These are phyloP conservation scores for Epinotia brunnichana DNA, from an alignment of 2,888 invertebrate species.

Conservation along the genomic window DNA sequence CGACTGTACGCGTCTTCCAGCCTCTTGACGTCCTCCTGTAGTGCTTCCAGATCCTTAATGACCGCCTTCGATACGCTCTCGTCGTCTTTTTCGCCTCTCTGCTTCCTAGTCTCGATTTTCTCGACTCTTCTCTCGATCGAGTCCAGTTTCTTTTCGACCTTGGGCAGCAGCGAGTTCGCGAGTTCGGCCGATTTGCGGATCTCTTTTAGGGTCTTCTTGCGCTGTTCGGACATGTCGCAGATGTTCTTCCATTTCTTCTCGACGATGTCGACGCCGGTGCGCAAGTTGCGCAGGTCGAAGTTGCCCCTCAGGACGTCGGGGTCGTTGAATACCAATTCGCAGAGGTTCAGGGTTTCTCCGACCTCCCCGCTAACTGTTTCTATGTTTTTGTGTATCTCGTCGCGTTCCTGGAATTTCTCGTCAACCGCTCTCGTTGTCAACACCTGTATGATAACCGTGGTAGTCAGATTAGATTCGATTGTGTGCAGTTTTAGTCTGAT, in stretches of 20 bases:
- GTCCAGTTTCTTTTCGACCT: conserved; percentile 85
- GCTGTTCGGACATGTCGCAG: conserved; percentile 88
- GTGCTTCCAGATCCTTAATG: conserved; percentile 83
- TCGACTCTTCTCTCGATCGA: conserved; percentile 85
- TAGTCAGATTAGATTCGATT: conserved; percentile 87
- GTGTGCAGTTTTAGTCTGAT: conserved; percentile 89
- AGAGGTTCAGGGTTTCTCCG: conserved; percentile 90
- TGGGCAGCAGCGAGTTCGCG: conserved; percentile 85
- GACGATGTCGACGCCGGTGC: conserved; percentile 86
- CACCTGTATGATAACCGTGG: conserved; percentile 87
- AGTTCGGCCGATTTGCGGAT: conserved; percentile 86
- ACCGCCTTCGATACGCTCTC: conserved; percentile 85
- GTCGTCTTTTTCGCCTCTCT: conserved; percentile 72
- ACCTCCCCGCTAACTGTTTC: conserved; percentile 91
- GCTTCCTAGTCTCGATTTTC: conserved; percentile 75
- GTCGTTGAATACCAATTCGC: conserved; percentile 90
- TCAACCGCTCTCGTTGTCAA: conserved; percentile 87
- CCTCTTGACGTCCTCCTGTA: conserved; percentile 85
- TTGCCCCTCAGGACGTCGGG: conserved; percentile 88
- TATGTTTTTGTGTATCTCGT: conserved; percentile 88
- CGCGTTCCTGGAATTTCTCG: conserved; percentile 87
- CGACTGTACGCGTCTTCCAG: conserved; percentile 88
- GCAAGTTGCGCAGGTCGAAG: conserved; percentile 87
- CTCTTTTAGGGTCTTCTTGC: conserved; percentile 75
- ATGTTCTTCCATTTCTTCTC: conserved; percentile 92